Evolutionary conservation across 2,113 vertebrate genomes (phyloP).

Genomic region (Tetrao urogallus): DNA sequence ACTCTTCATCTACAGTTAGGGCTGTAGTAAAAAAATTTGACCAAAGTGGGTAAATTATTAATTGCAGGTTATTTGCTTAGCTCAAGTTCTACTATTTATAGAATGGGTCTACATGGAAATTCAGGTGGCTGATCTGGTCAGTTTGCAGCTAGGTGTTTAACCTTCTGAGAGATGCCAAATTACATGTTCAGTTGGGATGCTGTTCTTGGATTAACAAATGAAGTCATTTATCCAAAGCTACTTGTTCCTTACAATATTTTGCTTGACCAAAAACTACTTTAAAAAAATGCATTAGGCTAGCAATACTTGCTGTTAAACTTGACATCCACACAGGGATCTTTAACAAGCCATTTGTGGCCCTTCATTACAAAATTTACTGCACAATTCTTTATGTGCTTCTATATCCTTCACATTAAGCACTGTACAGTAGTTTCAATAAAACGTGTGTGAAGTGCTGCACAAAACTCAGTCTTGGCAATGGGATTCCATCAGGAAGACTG

Average conservation of each 20-base stretch:
- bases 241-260: slow-evolving; percentile 57
- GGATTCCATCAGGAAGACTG: slow-evolving; percentile 10
- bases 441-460: slow-evolving; percentile 54
- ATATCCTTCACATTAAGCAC: slow-evolving; percentile 63
- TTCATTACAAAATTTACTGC: slow-evolving; percentile 70
- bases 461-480: slow-evolving; percentile 26
- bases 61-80: not conserved
- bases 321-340: slow-evolving; percentile 49
- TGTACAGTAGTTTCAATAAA: slow-evolving; percentile 68
- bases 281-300: slow-evolving; percentile 42
- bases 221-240: slow-evolving; percentile 21
- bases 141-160: not conserved
- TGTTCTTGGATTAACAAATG: slow-evolving; percentile 35
- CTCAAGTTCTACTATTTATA: not conserved
- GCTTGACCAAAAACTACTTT: slow-evolving; percentile 57
- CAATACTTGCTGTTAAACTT: slow-evolving; percentile 58
- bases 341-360: slow-evolving; percentile 60
- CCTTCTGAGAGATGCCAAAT: slow-evolving; percentile 17
- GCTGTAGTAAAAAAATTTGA: not conserved
- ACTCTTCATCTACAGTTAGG: not conserved
- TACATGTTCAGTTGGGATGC: not conserved
- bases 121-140: slow-evolving; percentile 22
- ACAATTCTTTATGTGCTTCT: slow-evolving; percentile 65
- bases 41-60: not conserved
- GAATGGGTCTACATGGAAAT: not conserved